Evolutionary conservation across 2,888 invertebrate genomes (phyloP).

Genomic region (Lepidochrysops patricia): DNA sequence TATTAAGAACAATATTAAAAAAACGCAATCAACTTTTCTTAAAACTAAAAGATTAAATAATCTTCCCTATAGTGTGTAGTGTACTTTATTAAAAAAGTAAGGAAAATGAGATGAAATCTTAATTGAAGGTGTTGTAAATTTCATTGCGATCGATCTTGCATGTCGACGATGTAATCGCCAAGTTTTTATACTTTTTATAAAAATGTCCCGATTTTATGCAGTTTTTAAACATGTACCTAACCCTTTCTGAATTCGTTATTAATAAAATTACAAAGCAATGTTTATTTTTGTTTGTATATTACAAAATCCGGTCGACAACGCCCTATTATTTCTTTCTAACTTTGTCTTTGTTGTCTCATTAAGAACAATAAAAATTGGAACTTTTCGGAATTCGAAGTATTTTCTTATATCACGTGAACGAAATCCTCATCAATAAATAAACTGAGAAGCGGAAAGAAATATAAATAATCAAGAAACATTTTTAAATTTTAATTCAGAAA

Average conservation of each 20-base stretch:
- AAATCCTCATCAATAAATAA: neutral
- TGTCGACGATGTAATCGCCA: constrained; percentile 7
- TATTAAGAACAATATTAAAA: no score
- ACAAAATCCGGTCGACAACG: neutral
- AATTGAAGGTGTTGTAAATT: constrained; percentile 15
- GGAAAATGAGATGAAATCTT: constrained; percentile 14
- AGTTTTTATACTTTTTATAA: constrained; percentile 7
- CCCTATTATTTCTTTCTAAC: neutral
- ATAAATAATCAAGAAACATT: neutral
- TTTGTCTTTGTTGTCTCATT: neutral
- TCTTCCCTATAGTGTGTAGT: constrained; percentile 8
- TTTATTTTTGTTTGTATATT: neutral
- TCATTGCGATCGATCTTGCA: constrained; percentile 14
- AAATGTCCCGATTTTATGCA: neutral
- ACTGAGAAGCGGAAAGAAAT: neutral
- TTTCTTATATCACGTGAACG: neutral
- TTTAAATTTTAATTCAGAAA: constrained; percentile 16
- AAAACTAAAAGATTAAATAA: neutral
- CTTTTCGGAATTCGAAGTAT: neutral
- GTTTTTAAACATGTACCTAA: neutral
- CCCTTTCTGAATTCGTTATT: neutral
- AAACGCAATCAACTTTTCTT: no score
- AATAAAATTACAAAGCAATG: no score
- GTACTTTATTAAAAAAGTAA: neutral
- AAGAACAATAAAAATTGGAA: neutral